Conservation (phyloP, 2,888 invertebrate genomes). For the Timema podura region DNA sequence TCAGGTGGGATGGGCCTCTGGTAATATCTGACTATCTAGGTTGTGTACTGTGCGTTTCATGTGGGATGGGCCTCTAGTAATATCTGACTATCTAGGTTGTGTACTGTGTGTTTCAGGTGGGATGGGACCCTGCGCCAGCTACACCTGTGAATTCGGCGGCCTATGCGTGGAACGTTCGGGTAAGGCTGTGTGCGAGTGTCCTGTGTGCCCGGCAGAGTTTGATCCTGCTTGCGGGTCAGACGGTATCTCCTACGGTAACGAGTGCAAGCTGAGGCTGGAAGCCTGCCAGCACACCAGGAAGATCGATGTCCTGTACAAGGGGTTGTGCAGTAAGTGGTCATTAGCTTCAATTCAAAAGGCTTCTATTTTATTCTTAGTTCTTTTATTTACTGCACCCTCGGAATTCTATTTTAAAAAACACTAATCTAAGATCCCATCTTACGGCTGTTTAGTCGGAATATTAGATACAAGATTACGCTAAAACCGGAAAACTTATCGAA, state of each 20-base stretch:
- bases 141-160: constrained; percentile 74
- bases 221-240: constrained; percentile 81
- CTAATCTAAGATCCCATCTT: too few relatives aligned
- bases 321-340: constrained; percentile 75
- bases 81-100: too few relatives aligned
- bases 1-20: too few relatives aligned
- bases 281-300: constrained; percentile 67
- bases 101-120: constrained; percentile 48
- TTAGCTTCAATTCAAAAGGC: too few relatives aligned
- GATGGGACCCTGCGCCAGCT: constrained; percentile 62
- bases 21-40: too few relatives aligned
- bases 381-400: too few relatives aligned
- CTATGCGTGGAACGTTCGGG: constrained; percentile 63
- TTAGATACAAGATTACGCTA: too few relatives aligned
- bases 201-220: constrained; percentile 74
- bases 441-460: too few relatives aligned
- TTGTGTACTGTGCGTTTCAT: constrained; percentile 43
- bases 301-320: constrained; percentile 72
- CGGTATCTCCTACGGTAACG: constrained; percentile 77
- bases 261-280: constrained; percentile 75
- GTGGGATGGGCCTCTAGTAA: constrained; percentile 62
- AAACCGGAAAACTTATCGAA: too few relatives aligned
- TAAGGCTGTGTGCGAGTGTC: constrained; percentile 77
- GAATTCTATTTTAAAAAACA: too few relatives aligned
- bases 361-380: too few relatives aligned